These are phyloP conservation scores for Ailurus styani DNA, from an alignment of 2,113 vertebrate genomes.

Conservation along the genomic window DNA sequence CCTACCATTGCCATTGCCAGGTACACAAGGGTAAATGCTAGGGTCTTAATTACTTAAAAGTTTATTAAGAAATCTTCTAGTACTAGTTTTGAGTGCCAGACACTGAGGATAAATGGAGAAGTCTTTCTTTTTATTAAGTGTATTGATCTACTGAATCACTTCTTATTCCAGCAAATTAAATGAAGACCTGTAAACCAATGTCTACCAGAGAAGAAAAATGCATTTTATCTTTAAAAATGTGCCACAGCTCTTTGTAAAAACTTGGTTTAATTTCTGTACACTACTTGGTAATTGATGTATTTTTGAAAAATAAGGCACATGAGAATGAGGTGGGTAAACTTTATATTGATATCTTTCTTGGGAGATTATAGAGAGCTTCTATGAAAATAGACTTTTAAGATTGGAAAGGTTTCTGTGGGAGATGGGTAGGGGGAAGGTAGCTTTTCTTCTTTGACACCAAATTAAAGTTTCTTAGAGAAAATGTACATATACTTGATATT, in stretches of 20 bases:
- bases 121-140: not conserved
- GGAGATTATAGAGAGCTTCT: not conserved
- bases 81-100: not conserved
- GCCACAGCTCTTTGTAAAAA: not conserved
- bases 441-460: not conserved
- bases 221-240: not conserved
- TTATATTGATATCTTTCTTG: not conserved
- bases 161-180: constrained; percentile 67
- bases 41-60: not conserved
- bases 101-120: not conserved
- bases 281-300: not conserved
- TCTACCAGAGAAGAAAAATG: not conserved
- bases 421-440: not conserved
- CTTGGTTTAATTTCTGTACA: constrained; percentile 2
- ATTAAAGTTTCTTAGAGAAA: not conserved
- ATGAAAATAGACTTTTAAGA: not conserved
- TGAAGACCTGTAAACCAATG: constrained; percentile 41
- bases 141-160: constrained; percentile 31
- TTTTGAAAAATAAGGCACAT: not conserved
- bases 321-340: not conserved
- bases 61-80: not conserved
- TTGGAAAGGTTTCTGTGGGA: not conserved
- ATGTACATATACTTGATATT: not conserved
- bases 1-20: not conserved
- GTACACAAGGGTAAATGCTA: not conserved